A percentile compares a stretch with the other conserved stretches of the same genome.
Evolutionary conservation across 2,797 vertebrate genomes (phyloP).

Genomic region (Gambusia yucatana): DNA sequence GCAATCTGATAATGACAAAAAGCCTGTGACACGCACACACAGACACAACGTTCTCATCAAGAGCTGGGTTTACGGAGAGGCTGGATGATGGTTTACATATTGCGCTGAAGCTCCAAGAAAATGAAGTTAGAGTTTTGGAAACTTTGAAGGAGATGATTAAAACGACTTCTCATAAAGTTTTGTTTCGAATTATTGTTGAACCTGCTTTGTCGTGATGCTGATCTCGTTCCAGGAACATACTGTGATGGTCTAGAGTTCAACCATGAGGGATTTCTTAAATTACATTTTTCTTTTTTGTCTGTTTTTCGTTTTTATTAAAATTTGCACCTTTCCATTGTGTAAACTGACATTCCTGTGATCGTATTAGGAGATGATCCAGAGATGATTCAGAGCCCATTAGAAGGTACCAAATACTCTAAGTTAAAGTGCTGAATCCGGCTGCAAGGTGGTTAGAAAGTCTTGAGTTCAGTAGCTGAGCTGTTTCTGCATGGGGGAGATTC

Average conservation of each 20-base stretch:
- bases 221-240: slow-evolving; percentile 11
- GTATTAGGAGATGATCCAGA: background rate
- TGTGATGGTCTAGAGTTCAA: background rate
- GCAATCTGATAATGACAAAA: slow-evolving; percentile 65
- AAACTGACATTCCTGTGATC: background rate
- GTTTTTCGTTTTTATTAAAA: background rate
- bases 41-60: slow-evolving; percentile 57
- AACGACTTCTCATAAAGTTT: slow-evolving; percentile 10
- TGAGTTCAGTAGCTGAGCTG: background rate
- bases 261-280: background rate
- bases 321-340: background rate
- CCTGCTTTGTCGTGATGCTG: background rate
- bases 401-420: background rate
- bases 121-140: slow-evolving; percentile 18
- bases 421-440: background rate
- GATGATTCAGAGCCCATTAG: background rate
- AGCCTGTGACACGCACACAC: slow-evolving; percentile 51
- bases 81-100: slow-evolving; percentile 7
- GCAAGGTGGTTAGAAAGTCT: background rate
- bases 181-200: background rate
- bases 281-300: background rate
- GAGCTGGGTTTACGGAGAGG: slow-evolving; percentile 17
- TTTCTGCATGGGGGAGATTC: background rate
- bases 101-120: background rate
- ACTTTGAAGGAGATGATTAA: background rate